phyloP scores from a whole-genome alignment of 2,888 invertebrate genomes.

The Drosophila silvestris region DNA sequence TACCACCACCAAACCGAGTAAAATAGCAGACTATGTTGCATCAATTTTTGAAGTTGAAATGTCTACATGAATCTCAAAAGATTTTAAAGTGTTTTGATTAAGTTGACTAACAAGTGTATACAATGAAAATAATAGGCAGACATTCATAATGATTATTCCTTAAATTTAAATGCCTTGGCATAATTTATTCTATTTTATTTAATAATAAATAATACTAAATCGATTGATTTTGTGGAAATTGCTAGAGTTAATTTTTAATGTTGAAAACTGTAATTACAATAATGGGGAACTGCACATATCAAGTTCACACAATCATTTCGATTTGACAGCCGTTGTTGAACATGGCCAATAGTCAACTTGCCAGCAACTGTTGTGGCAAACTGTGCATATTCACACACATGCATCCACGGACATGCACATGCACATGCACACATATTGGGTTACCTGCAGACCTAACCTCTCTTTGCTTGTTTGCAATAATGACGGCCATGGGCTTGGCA shows the following conservation, averaged over 20 bases:
- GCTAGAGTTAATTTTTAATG: slow-evolving; percentile 1
- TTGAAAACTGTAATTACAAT: slow-evolving; percentile 9
- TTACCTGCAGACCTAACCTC: slow-evolving; percentile 8
- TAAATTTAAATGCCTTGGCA: neutral
- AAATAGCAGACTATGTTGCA: slow-evolving; percentile 17
- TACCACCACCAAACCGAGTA: neutral
- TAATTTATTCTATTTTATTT: neutral
- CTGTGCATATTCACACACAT: slow-evolving; percentile 13
- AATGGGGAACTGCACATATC: slow-evolving; percentile 8
- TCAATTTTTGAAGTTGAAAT: slow-evolving; percentile 14
- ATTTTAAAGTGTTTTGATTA: neutral
- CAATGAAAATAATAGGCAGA: neutral
- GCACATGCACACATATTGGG: slow-evolving; percentile 14
- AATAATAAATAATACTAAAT: neutral
- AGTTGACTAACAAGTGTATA: neutral
- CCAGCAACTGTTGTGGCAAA: slow-evolving; percentile 44
- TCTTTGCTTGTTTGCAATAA: slow-evolving; percentile 11
- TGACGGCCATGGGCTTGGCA: slow-evolving; percentile 36
- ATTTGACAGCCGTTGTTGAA: slow-evolving; percentile 25
- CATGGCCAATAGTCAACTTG: slow-evolving; percentile 33
- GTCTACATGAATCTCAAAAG: neutral
- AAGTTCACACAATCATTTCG: slow-evolving; percentile 14
- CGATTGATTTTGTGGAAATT: neutral
- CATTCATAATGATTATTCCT: neutral
- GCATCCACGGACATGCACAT: neutral